Evolutionary conservation across 1,140 invertebrate genomes (phyloP).

Genomic region (Papilio machaon): DNA sequence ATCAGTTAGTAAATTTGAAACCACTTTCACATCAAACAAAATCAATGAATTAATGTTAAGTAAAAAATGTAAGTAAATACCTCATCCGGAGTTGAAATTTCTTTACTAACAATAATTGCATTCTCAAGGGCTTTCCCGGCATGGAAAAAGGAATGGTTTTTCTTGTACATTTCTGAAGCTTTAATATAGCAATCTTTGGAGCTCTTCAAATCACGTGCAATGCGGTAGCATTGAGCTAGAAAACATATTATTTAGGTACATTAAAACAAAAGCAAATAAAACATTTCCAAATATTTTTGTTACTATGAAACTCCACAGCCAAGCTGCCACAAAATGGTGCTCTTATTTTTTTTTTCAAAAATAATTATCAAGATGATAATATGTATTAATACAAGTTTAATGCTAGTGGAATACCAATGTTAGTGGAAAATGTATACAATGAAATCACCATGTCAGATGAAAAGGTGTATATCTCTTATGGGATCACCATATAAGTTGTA

Average conservation of each 20-base stretch:
- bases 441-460: too few species aligned
- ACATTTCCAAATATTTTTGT: too few species aligned
- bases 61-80: constrained; percentile 44
- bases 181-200: constrained; percentile 93
- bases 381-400: too few species aligned
- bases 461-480: too few species aligned
- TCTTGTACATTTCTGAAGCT: constrained; percentile 92
- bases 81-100: constrained; percentile 76
- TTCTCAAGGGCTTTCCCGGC: constrained; percentile 92
- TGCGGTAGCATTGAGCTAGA: constrained; percentile 94
- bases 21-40: background rate
- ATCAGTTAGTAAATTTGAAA: constrained; percentile 8
- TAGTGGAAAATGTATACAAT: too few species aligned
- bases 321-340: too few species aligned
- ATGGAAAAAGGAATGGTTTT: constrained; percentile 94
- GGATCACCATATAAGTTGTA: too few species aligned
- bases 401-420: too few species aligned
- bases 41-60: too few species aligned
- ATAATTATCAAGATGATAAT: too few species aligned
- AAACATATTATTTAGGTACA: constrained; percentile 49
- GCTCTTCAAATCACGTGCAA: constrained; percentile 91
- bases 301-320: too few species aligned
- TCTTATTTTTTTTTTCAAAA: too few species aligned
- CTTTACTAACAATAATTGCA: constrained; percentile 90
- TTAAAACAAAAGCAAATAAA: constrained; percentile 6